Evolutionary conservation across 92 coral and sea anemone species (phyloP), one percentile per base, ranked within the genome.

Genomic region (Parazoanthus darwini): DNA sequence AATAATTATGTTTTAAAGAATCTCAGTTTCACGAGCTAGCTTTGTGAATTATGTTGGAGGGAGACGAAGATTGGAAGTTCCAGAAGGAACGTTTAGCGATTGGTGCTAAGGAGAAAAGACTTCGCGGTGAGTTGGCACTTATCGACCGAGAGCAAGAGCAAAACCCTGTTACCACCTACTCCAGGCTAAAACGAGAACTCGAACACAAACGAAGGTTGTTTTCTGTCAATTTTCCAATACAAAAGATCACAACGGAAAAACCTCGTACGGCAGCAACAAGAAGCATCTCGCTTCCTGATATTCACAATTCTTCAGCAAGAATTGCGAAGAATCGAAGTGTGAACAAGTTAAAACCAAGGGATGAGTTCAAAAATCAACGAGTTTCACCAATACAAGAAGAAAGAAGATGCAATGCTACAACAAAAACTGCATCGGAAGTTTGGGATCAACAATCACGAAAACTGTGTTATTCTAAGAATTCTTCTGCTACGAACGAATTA

Each of bases 281-380:
- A 51, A 79, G 82, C 20, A 8, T 79, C 16, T 79, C 82, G 6
- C 82, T 79, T 46, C 67, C 82, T 7, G 23, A 79, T 29, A 79
- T 79, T 4, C 67, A 48, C 67, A 54, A 48, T 1, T 54, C 66
- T n/a, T 54, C 82, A 14, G 43, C 13, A 5, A 15, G 38, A 8
- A n/a, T 79, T 48, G 37, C n/a, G 23, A 51, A 48, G 0, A 50
- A 79, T n/a, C 22, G 67, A 13, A 9, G 20, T 48, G 3, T 18
- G 22, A 8, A 50, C 63, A 54, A 11, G 23, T 44, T 35, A 23
- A 74, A 36, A 74, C 22, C 23, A 42, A 74, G 29, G 26, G 63
- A 44, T 8, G 37, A 78, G 16, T 43, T 43, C 1, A 44, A 9
- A 13, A 25, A 22, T 20, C 54, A 44, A 23, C 25, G 36, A 78